Conservation (phyloP, 1,140 invertebrate genomes). For the Drosophila auraria region DNA sequence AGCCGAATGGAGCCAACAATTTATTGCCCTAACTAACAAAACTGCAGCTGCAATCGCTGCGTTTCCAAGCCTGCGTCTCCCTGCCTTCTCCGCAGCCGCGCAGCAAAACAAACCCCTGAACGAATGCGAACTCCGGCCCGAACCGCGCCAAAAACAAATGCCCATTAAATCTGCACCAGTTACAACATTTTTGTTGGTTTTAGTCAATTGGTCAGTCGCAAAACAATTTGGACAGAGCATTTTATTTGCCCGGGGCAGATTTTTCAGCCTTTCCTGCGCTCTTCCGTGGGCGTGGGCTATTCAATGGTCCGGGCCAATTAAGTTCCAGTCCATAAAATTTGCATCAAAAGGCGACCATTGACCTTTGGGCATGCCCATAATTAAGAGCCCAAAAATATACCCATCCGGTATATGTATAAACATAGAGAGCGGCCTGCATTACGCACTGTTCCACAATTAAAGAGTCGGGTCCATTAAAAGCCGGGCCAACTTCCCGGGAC, state of each 20-base stretch:
- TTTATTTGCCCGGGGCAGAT: conserved; percentile 54
- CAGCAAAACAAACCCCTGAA: conserved; percentile 9
- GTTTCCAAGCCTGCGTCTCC: conserved; percentile 20
- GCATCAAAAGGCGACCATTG: conserved; percentile 60
- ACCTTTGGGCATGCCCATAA: conserved; percentile 56
- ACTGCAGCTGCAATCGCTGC: conserved; percentile 62
- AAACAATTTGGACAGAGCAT: conserved; percentile 73
- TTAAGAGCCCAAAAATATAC: conserved; percentile 63
- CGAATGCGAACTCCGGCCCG: background rate
- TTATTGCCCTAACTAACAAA: conserved; percentile 63
- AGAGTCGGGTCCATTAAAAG: conserved; percentile 61
- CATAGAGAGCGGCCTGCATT: conserved; percentile 10
- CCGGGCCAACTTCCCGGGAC: conserved; percentile 50
- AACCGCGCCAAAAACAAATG: conserved; percentile 39
- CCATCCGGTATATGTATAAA: conserved; percentile 21
- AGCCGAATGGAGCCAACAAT: conserved; percentile 53
- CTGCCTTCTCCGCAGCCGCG: background rate
- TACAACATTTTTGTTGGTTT: conserved; percentile 51
- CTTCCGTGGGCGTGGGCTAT: conserved; percentile 7
- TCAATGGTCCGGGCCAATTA: conserved; percentile 62
- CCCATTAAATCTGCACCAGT: conserved; percentile 58
- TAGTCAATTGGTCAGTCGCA: conserved; percentile 75
- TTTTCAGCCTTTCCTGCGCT: conserved; percentile 20
- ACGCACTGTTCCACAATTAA: conserved; percentile 59
- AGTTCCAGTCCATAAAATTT: conserved; percentile 77